phyloP scores from a whole-genome alignment of 2,888 invertebrate genomes.

The Cheilosia soror region DNA sequence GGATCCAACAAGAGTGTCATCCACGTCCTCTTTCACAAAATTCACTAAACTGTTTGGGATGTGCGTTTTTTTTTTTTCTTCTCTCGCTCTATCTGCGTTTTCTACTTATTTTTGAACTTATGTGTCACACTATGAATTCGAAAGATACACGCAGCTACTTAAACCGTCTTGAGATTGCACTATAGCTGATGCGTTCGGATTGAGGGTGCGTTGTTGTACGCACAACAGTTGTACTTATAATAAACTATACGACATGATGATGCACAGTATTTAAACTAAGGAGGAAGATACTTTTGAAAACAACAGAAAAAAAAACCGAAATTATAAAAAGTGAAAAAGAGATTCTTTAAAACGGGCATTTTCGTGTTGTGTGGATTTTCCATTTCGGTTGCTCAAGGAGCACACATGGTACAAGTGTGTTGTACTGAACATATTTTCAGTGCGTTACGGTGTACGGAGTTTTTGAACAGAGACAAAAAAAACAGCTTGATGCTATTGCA shows the following conservation, averaged over 20 bases:
- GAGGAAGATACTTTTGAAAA: conserved; percentile 67
- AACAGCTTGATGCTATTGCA: conserved; percentile 32
- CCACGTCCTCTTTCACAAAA: conserved; percentile 41
- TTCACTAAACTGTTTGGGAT: conserved; percentile 55
- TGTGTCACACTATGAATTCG: conserved; percentile 62
- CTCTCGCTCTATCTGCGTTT: conserved; percentile 63
- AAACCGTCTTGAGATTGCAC: conserved; percentile 37
- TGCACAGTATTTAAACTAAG: conserved; percentile 82
- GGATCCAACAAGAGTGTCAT: conserved; percentile 39
- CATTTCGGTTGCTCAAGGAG: conserved; percentile 70
- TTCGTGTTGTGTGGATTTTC: conserved; percentile 67
- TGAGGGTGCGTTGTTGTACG: conserved; percentile 79
- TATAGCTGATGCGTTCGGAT: conserved; percentile 29
- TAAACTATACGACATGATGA: conserved; percentile 80
- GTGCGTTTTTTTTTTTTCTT: conserved; percentile 58
- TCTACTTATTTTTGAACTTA: conserved; percentile 72
- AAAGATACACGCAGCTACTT: conserved; percentile 51
- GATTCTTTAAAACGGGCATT: conserved; percentile 69
- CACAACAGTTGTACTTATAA: conserved; percentile 81
- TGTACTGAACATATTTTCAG: conserved; percentile 68
- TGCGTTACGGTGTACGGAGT: conserved; percentile 56
- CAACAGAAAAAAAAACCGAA: neutral
- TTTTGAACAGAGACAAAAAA: conserved; percentile 4
- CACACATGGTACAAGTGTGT: conserved; percentile 82
- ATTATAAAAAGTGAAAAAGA: neutral